Percentiles rank a stretch among this genome's conserved stretches.
Conservation (phyloP, 2,797 vertebrate genomes). For the Cyclura pinguis region DNA sequence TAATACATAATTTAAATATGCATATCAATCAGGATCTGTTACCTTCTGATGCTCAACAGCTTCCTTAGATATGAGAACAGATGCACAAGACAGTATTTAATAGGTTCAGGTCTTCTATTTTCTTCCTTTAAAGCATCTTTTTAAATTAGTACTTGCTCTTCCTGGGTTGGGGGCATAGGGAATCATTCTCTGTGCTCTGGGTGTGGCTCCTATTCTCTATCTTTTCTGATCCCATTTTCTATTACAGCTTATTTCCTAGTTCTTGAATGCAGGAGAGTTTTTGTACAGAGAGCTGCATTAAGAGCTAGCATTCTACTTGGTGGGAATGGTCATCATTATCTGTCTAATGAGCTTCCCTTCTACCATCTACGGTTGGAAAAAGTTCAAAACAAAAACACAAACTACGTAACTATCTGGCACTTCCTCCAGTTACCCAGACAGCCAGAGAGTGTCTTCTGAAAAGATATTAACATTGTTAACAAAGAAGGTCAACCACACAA, state of each 20-base stretch:
- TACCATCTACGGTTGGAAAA: constrained; percentile 61
- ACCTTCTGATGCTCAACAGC: neutral
- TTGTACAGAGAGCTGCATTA: constrained; percentile 30
- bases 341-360: constrained; percentile 64
- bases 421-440: constrained; percentile 34
- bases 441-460: neutral
- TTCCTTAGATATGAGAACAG: neutral
- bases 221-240: constrained; percentile 11
- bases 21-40: neutral
- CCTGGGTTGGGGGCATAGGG: neutral
- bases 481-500: neutral
- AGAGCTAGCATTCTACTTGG: constrained; percentile 35
- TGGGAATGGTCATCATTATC: constrained; percentile 62
- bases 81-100: neutral
- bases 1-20: neutral
- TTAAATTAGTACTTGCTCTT: neutral
- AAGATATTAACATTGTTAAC: constrained; percentile 14
- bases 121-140: neutral
- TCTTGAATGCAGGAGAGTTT: constrained; percentile 23
- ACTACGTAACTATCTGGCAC: constrained; percentile 10
- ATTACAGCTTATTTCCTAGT: neutral
- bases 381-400: constrained; percentile 51
- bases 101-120: constrained; percentile 16
- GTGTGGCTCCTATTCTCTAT: neutral
- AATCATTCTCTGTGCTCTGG: neutral